Conservation (phyloP, 2,113 vertebrate genomes). For the Notarius quadriscutis region DNA sequence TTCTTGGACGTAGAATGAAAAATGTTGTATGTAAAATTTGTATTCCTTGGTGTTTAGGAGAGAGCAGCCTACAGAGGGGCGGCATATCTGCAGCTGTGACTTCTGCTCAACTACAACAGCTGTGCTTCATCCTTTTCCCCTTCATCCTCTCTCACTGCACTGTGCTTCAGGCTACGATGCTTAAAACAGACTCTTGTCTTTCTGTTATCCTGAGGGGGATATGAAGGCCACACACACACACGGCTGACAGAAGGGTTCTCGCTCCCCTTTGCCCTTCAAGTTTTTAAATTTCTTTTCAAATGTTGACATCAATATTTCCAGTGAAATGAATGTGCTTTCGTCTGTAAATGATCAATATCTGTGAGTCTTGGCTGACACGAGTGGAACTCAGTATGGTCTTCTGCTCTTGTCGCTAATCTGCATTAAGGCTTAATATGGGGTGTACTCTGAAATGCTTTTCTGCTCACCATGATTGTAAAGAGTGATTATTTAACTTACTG, state of each 20-base stretch:
- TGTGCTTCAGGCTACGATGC: constrained; percentile 36
- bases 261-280: constrained; percentile 19
- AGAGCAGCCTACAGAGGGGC: constrained; percentile 56
- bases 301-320: not conserved
- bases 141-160: constrained; percentile 17
- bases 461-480: not conserved
- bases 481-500: not conserved
- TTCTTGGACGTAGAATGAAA: not conserved
- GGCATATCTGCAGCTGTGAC: constrained; percentile 61
- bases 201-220: constrained; percentile 34
- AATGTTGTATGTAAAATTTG: not conserved
- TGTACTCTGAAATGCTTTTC: not conserved
- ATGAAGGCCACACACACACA: constrained; percentile 34
- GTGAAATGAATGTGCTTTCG: not conserved
- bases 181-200: constrained; percentile 50
- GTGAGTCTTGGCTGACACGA: not conserved
- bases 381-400: not conserved
- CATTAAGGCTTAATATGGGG: not conserved
- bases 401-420: not conserved
- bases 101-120: constrained; percentile 56
- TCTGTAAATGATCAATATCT: not conserved
- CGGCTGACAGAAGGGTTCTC: constrained; percentile 47
- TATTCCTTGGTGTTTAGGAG: not conserved
- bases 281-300: not conserved
- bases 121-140: constrained; percentile 49